Evolutionary conservation across 1,140 invertebrate species (phyloP), one percentile per base, ranked within the genome.

Genomic region (Papilio glaucus): DNA sequence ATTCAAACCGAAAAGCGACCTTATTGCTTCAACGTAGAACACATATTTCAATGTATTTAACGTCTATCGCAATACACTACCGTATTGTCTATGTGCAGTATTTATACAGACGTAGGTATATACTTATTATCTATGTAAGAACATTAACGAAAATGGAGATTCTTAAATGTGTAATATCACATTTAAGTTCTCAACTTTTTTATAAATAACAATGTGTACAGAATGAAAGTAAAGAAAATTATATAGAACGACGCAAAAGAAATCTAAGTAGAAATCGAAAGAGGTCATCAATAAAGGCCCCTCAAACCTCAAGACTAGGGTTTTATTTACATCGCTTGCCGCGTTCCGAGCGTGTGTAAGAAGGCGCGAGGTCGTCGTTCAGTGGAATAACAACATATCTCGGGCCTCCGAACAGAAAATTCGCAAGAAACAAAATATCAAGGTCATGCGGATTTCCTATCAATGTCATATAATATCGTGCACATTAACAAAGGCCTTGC

Each of bases 361-460:
- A 76, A 86, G 80, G 84, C 85, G 88, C 85, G 84, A 88, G 82
- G 78, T 80, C 74, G 80, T 83, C 74, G 77, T 37, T 85, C 90
- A 84, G 80, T 92, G 89, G 83, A 90, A 84, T 81, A 86, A 88
- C 81, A 88, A 88, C 82, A 84, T 79, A 85, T 82, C 84, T 83
- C 80, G 79, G 82, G 79, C 76, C 74, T 91, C 73, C 71, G 85
- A 90, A 87, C 85, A 87, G 79, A 90, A 91, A 88, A 87, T 90
- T 90, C 83, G 85, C 84, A 88, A 92, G 83, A 93, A 91, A 92
- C 84, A 77, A 92, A 87, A 92, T 89, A 89, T 87, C 92, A 93
- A 93, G 92, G 92, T 93, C 92, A 92, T 87, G 88, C 89, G 89
- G 86, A 92, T 92, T 93, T 93, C 87, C 87, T 92, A 93, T 92